These are phyloP conservation scores for Indicator indicator DNA, from an alignment of 2,113 vertebrate genomes.

Conservation along the genomic window DNA sequence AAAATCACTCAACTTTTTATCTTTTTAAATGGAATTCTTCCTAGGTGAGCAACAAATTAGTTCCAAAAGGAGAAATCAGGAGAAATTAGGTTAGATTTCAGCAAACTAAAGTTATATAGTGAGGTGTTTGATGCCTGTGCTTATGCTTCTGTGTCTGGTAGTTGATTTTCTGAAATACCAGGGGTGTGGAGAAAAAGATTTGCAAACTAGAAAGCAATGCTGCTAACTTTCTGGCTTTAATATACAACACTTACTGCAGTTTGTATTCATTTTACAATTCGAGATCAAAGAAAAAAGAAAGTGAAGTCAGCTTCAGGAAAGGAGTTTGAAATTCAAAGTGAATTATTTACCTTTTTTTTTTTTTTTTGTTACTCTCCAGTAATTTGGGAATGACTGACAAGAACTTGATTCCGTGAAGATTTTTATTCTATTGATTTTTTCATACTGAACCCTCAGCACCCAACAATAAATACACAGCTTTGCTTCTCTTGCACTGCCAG, in stretches of 20 bases:
- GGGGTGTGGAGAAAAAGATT: background rate
- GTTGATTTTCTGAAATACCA: background rate
- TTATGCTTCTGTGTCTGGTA: background rate
- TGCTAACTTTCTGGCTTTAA: conserved; percentile 63
- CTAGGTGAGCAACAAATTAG: background rate
- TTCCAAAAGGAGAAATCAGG: background rate
- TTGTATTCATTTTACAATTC: conserved; percentile 67
- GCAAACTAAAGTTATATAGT: background rate
- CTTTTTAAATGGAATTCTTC: background rate
- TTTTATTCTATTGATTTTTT: conserved; percentile 71
- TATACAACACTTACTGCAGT: conserved; percentile 54
- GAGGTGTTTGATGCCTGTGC: background rate
- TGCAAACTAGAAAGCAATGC: background rate
- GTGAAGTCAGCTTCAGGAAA: conserved; percentile 57
- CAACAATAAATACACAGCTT: conserved; percentile 79
- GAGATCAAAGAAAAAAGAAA: conserved; percentile 55
- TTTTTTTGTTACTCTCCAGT: conserved; percentile 60
- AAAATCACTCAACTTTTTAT: background rate
- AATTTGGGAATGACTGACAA: conserved; percentile 59
- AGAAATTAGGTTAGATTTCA: background rate
- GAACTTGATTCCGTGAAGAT: conserved; percentile 52
- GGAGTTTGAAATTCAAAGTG: conserved; percentile 69
- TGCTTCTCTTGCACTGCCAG: conserved; percentile 77
- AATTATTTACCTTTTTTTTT: background rate
- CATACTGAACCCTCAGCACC: conserved; percentile 66